Base-by-base conservation (phyloP, 2,797 vertebrate species). In the Knipowitschia caucasica region DNA sequence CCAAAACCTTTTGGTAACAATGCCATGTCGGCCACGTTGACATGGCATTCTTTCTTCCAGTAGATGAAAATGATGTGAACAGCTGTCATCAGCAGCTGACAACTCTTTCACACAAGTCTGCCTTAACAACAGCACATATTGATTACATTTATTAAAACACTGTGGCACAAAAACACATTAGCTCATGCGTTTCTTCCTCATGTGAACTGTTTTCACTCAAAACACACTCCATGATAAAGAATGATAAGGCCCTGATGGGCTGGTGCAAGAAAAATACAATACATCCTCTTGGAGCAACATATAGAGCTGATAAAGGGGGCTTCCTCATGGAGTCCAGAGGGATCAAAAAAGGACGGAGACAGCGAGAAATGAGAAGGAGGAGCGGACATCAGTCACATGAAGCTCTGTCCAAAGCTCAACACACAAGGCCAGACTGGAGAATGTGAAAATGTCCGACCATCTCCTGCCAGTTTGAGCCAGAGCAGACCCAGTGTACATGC, bases 41-140 rank as follows among this genome's bases (percentile, higher is more conserved):
- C n/a, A n/a, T n/a, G n/a, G n/a, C n/a, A n/a, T n/a, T 10, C 35
- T 76, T 61, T 54, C 59, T 69, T 85, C 81, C 78, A 80, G 82
- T 75, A 66, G 70, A 82, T 86, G 85, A 80, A 81, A 87, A 90
- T 88, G 86, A 79, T 50, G 69, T 29, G 49, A 87, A 79, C 86
- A 90, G 88, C 85, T 90, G 87, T 89, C 77, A 66, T 83, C 86
- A 75, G 87, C 80, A 81, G 84, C 87, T 71, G 83, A 78, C 78
- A 61, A 77, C 79, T 77, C 66, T 53, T 10, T 36, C 17, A 33
- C 38, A 40, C 33, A 40, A 53, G 36, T 15, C 4, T 1, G n/a
- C 21, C n/a, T 47, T 30, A 43, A 7, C 61, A 60, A 60, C 63
- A 46, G 36, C 42, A 39, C 67, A 67, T 58, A 69, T 60, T 61